These are phyloP conservation scores for Pinctada fucata DNA, from an alignment of 2,888 invertebrate genomes.

Conservation along the genomic window DNA sequence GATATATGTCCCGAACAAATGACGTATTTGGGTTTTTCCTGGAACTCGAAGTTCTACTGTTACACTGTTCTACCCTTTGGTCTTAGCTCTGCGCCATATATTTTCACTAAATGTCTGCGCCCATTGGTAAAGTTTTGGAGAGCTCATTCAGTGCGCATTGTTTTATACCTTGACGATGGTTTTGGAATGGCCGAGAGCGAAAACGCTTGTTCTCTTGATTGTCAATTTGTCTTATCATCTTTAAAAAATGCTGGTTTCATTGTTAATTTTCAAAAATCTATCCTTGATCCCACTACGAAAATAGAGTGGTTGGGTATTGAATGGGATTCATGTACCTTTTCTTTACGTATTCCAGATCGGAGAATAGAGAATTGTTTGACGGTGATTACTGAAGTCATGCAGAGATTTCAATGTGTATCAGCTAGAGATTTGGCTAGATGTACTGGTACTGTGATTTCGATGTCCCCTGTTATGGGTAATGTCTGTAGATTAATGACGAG, in stretches of 20 bases:
- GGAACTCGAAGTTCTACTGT: constrained; percentile 8
- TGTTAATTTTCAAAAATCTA: background rate
- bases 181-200: background rate
- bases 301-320: constrained; percentile 13
- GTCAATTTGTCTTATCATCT: background rate
- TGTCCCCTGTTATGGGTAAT: constrained; percentile 8
- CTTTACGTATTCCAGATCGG: constrained; percentile 9
- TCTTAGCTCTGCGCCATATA: constrained; percentile 16
- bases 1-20: constrained; percentile 13
- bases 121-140: constrained; percentile 24
- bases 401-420: background rate
- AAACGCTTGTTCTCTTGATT: background rate
- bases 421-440: constrained; percentile 5
- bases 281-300: constrained; percentile 4
- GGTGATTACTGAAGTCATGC: background rate
- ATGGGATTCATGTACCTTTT: constrained; percentile 5
- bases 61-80: constrained; percentile 24
- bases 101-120: constrained; percentile 11
- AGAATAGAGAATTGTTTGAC: constrained; percentile 7
- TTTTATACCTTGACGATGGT: constrained; percentile 22
- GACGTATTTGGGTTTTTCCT: constrained; percentile 4
- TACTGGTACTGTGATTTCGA: constrained; percentile 9
- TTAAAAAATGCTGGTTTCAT: constrained; percentile 5
- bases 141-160: background rate
- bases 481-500: background rate